phyloP scores from a whole-genome alignment of 2,888 invertebrate species.

The Microdon myrmicae region DNA sequence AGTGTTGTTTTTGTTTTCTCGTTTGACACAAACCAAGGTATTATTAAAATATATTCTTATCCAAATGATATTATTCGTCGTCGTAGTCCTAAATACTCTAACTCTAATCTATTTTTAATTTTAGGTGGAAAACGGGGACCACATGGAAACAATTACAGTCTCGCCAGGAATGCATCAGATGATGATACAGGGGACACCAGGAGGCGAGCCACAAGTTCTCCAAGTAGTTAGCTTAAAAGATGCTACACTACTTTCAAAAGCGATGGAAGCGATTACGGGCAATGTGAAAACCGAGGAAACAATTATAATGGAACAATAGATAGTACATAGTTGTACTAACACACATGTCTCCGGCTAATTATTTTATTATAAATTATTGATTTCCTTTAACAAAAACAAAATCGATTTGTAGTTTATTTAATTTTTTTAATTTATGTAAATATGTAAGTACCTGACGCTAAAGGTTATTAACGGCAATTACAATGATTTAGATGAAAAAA shows the following conservation, averaged over 20 bases:
- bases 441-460: constrained; percentile 55
- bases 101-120: constrained; percentile 22
- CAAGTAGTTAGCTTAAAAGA: constrained; percentile 89
- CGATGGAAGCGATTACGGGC: constrained; percentile 75
- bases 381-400: constrained; percentile 12
- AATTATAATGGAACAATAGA: constrained; percentile 65
- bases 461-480: too few relatives aligned
- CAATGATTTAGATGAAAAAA: too few relatives aligned
- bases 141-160: constrained; percentile 80
- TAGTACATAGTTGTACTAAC: constrained; percentile 26
- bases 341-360: constrained; percentile 12
- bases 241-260: constrained; percentile 82
- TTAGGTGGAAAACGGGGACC: constrained; percentile 81
- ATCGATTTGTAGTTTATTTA: too few relatives aligned
- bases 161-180: constrained; percentile 84
- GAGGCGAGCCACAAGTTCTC: constrained; percentile 79
- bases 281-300: constrained; percentile 80
- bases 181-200: constrained; percentile 78
- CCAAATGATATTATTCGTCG: not conserved
- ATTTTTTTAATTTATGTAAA: constrained; percentile 50
- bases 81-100: not conserved
- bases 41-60: not conserved
- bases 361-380: constrained; percentile 12
- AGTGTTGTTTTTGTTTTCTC: constrained; percentile 28
- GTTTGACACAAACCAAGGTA: constrained; percentile 24